Evolutionary conservation across 2,113 vertebrate species (phyloP).

Genomic region (Erythrocercus mccallii): DNA sequence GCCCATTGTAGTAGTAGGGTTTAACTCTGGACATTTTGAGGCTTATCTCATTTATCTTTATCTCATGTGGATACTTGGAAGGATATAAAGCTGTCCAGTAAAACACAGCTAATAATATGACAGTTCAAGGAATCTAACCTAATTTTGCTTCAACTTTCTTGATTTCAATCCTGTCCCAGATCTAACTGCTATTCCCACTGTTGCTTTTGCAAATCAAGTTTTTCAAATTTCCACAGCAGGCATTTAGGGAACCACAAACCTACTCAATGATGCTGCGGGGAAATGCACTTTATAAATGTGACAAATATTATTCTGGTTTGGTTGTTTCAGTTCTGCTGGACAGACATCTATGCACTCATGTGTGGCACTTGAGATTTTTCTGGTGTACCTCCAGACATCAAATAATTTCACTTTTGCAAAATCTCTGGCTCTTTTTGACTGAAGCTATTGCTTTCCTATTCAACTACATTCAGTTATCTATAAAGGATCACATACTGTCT

Average conservation of each 20-base stretch:
- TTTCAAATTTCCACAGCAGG: not conserved
- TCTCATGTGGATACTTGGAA: not conserved
- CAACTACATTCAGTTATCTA: not conserved
- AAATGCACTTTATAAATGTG: conserved; percentile 4
- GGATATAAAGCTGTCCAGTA: not conserved
- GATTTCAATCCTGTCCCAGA: not conserved
- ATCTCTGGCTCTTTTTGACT: not conserved
- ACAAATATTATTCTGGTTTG: conserved; percentile 26
- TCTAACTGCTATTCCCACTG: not conserved
- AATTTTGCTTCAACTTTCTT: conserved; percentile 5
- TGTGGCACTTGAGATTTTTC: not conserved
- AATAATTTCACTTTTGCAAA: not conserved
- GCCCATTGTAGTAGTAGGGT: not conserved
- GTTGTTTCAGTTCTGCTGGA: conserved; percentile 15
- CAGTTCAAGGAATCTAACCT: not conserved
- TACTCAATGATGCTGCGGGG: not conserved
- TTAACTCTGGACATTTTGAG: not conserved
- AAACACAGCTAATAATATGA: not conserved
- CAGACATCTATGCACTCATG: not conserved
- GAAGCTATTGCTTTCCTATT: not conserved
- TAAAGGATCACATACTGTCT: not conserved
- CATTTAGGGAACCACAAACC: not conserved
- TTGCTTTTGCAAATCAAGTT: not conserved
- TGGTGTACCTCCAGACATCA: not conserved
- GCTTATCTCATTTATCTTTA: not conserved